Base-by-base conservation (phyloP, 2,888 invertebrate genomes). In the Pammene aurita region DNA sequence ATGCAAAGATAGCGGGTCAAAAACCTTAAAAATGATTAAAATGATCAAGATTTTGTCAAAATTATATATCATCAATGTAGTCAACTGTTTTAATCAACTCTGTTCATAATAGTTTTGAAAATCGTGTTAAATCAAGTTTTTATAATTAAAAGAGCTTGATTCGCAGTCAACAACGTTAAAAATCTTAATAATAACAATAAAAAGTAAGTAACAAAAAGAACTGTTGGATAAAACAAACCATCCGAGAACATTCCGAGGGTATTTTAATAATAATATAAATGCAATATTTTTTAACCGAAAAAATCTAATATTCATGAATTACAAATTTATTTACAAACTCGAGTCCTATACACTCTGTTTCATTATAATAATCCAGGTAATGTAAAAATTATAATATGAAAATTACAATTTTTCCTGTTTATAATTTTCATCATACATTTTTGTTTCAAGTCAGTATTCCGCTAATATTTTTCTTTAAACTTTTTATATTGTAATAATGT, bases 121-220 rank as follows among this genome's bases (percentile, higher is more conserved):
- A 44, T 63, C 71, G 60, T 69, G 67, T 70, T 48, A 66, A 72
- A 74, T 71, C 67, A 71, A 71, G 70, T 76, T 75, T 77, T 80
- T 79, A 82, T 82, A 79, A 79, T 79, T 26, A 26, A 26, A 26
- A 78, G 77, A 77, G 76, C 78, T 75, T 81, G 83, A 84, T 86
- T 89, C 88, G 89, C 84, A 85, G 79, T 86, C 86, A 91, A 92
- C 92, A 92, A 91, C 82, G 83, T 91, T 89, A 90, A 92, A 91
- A 89, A 84, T 90, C 88, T 91, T 90, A 92, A 89, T 89, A 86
- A 91, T 89, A 92, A 91, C 91, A 92, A 91, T 90, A 90, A 90
- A 79, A 88, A 87, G 85, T 87, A 88, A 87, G 84, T 84, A 92
- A 92, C 90, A 92, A 92, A 89, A 91, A 87, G 78, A 83, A 80